These are phyloP conservation scores for Indri indri DNA, from an alignment of 2,113 vertebrate species.

Conservation along the genomic window DNA sequence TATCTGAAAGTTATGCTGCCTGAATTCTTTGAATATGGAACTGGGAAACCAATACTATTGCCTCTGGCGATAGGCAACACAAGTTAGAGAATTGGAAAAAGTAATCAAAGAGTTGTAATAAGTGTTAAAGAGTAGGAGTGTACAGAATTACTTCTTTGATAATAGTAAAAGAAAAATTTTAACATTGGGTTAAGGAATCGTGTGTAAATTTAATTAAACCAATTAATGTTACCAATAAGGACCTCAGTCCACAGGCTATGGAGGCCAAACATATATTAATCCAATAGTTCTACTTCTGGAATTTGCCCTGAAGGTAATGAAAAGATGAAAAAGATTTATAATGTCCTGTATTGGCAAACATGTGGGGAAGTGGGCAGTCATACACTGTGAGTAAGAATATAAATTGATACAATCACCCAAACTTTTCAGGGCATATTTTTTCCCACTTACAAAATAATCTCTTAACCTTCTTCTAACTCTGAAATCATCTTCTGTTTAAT, in stretches of 20 bases:
- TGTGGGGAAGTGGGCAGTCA: background rate
- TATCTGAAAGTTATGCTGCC: background rate
- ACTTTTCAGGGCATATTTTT: background rate
- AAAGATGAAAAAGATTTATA: background rate
- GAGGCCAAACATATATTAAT: background rate
- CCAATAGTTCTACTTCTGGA: background rate
- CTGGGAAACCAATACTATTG: background rate
- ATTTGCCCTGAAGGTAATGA: background rate
- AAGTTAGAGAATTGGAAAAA: background rate
- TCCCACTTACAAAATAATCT: background rate
- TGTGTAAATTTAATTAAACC: background rate
- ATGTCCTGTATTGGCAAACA: background rate
- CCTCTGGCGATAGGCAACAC: background rate
- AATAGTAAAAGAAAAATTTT: background rate
- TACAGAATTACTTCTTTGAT: background rate
- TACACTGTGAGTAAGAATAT: background rate
- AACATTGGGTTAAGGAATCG: background rate
- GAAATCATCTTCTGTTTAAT: background rate
- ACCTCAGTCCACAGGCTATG: background rate
- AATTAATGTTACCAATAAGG: background rate
- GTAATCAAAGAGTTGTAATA: background rate
- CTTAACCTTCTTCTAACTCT: background rate
- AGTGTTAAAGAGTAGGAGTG: background rate
- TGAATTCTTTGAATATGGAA: background rate
- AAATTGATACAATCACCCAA: background rate